These are phyloP conservation scores for Holacanthella duospinosa DNA, from an alignment of 2,888 invertebrate genomes.

Conservation along the genomic window DNA sequence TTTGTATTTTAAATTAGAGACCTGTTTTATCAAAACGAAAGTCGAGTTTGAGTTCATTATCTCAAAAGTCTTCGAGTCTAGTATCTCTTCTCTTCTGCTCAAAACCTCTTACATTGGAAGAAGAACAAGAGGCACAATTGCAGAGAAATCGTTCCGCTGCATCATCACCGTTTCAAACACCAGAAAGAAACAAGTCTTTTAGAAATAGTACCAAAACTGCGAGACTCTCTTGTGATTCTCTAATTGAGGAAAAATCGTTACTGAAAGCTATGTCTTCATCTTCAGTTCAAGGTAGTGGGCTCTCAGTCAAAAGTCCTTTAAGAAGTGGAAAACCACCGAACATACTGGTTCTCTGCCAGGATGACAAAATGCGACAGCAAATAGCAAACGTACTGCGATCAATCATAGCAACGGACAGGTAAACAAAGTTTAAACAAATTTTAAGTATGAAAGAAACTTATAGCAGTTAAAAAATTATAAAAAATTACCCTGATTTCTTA, in stretches of 20 bases:
- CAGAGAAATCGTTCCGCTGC: not conserved
- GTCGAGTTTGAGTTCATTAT: constrained; percentile 15
- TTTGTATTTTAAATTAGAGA: constrained; percentile 15
- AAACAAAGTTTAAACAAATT: not conserved
- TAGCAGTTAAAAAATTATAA: not conserved
- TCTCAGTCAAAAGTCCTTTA: constrained; percentile 19
- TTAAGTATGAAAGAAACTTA: not conserved
- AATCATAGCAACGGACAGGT: constrained; percentile 29
- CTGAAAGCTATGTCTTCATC: not conserved
- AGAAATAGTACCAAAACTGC: not conserved
- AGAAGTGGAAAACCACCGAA: constrained; percentile 34
- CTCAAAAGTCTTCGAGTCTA: constrained; percentile 27
- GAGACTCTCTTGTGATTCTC: too few relatives aligned
- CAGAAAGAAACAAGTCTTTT: too few relatives aligned
- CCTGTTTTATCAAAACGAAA: constrained; percentile 15
- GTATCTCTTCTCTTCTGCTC: constrained; percentile 30
- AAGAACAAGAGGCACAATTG: constrained; percentile 14
- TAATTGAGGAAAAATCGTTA: not conserved
- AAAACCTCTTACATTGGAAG: constrained; percentile 28
- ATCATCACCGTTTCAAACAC: not conserved
- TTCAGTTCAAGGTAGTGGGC: not conserved
- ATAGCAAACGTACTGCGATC: constrained; percentile 27
- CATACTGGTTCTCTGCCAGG: constrained; percentile 30
- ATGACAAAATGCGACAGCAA: constrained; percentile 21
- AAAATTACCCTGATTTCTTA: not conserved